Percentiles rank a stretch among this genome's conserved stretches.
Evolutionary conservation across 2,113 vertebrate genomes (phyloP).

Genomic region (Silurus glanis): DNA sequence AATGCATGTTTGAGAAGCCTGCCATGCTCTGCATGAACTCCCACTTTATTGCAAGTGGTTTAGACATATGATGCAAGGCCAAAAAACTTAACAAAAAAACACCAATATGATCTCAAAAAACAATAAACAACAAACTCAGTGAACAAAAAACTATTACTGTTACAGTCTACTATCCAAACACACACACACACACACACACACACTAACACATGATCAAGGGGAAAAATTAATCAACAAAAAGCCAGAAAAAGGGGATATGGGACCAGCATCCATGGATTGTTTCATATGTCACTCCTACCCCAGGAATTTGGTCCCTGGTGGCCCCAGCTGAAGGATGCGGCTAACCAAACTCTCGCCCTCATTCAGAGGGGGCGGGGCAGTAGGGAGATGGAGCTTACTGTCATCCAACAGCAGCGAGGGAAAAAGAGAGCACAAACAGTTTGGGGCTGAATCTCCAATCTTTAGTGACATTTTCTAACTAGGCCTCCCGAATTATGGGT

Average conservation of each 20-base stretch:
- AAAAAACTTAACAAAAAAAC: constrained; percentile 33
- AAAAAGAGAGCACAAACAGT: constrained; percentile 82
- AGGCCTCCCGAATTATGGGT: neutral
- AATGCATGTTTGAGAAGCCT: constrained; percentile 15
- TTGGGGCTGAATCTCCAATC: constrained; percentile 43
- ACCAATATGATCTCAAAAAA: constrained; percentile 20
- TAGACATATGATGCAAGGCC: constrained; percentile 35
- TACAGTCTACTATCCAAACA: constrained; percentile 32
- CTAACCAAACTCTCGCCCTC: constrained; percentile 99
- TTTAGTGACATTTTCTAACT: neutral
- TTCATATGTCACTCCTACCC: constrained; percentile 95
- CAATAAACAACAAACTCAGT: neutral
- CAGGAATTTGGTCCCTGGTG: constrained; percentile 99
- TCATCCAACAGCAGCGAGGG: constrained; percentile 89
- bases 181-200: neutral
- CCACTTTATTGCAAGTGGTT: constrained; percentile 15
- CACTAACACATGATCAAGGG: constrained; percentile 5
- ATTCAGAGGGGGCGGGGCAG: constrained; percentile 98
- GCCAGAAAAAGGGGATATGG: constrained; percentile 76
- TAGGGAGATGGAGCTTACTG: constrained; percentile 99
- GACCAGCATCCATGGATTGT: constrained; percentile 90
- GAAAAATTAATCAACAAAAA: constrained; percentile 70
- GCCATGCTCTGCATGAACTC: constrained; percentile 16
- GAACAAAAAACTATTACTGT: constrained; percentile 21
- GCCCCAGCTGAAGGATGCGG: constrained; percentile 99